phyloP scores from a whole-genome alignment of 2,888 invertebrate genomes.

The Sceliomorpha sp. region DNA sequence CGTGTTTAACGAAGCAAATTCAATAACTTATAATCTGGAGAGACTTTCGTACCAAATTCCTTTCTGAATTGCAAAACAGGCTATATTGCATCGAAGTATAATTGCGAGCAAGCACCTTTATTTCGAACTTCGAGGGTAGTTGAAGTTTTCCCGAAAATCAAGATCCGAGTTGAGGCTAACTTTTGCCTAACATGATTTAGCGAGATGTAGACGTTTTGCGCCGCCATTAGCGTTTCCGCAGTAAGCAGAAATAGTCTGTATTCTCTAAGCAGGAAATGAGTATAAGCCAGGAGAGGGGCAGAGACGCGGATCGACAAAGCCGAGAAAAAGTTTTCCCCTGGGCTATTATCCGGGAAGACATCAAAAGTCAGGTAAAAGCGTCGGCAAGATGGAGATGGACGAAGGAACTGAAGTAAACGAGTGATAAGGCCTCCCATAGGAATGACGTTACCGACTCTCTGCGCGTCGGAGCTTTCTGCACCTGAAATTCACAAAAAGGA shows the following conservation, averaged over 20 bases:
- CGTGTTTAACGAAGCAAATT: too few species aligned
- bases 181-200: constrained; percentile 2
- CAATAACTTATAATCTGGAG: too few species aligned
- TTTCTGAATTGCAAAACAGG: too few species aligned
- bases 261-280: constrained; percentile 39
- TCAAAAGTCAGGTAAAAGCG: constrained; percentile 59
- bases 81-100: too few species aligned
- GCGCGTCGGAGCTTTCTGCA: constrained; percentile 45
- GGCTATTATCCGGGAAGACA: constrained; percentile 57
- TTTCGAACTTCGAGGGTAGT: not conserved
- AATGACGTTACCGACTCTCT: constrained; percentile 51
- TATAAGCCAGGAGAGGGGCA: constrained; percentile 26
- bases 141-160: not conserved
- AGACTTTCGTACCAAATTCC: too few species aligned
- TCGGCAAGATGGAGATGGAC: constrained; percentile 54
- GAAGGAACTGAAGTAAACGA: constrained; percentile 57
- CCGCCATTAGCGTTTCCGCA: constrained; percentile 19
- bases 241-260: constrained; percentile 40
- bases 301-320: constrained; percentile 35
- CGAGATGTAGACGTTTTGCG: constrained; percentile 1
- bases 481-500: constrained; percentile 36
- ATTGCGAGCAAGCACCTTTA: too few species aligned
- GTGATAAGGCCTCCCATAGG: constrained; percentile 58
- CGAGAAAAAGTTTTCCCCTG: constrained; percentile 49
- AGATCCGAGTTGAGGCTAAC: not conserved